phyloP scores from a whole-genome alignment of 2,888 invertebrate genomes.

The Tenthredo mesomela region DNA sequence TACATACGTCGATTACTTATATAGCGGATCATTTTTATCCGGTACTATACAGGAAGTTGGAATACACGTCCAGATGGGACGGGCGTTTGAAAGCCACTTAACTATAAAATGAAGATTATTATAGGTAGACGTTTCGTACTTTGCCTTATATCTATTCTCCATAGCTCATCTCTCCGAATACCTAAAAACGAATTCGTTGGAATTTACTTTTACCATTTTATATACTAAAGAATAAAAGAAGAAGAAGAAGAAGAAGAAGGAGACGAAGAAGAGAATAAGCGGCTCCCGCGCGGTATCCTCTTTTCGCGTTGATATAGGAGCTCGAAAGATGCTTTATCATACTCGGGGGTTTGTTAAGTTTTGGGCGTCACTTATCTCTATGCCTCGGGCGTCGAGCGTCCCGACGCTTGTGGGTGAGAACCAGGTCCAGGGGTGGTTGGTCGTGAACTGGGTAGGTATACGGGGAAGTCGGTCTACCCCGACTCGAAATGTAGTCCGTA shows the following conservation, averaged over 20 bases:
- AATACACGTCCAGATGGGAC: not conserved
- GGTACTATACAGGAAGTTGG: not conserved
- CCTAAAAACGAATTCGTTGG: not conserved
- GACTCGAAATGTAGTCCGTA: slow-evolving; percentile 13
- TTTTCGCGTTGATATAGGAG: slow-evolving; percentile 58
- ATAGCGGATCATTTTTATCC: not conserved
- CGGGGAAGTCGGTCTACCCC: slow-evolving; percentile 52
- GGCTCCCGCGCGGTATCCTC: slow-evolving; percentile 42
- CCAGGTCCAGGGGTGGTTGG: slow-evolving; percentile 49
- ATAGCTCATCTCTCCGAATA: not conserved
- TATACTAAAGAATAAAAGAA: not conserved
- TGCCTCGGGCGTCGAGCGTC: slow-evolving; percentile 64
- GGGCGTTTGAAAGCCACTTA: not conserved
- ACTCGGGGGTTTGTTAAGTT: slow-evolving; percentile 70
- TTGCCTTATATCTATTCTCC: not conserved
- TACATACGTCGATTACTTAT: not conserved
- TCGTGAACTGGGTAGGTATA: slow-evolving; percentile 53
- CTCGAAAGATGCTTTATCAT: slow-evolving; percentile 62
- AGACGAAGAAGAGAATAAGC: slow-evolving; percentile 8
- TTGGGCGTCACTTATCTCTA: slow-evolving; percentile 74
- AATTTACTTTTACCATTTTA: not conserved
- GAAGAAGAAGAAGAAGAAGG: not conserved
- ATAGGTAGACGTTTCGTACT: not conserved
- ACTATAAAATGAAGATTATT: not conserved
- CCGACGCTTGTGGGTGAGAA: slow-evolving; percentile 42